Conservation (phyloP, 2,113 vertebrate genomes). For the Pleuronectes platessa region DNA sequence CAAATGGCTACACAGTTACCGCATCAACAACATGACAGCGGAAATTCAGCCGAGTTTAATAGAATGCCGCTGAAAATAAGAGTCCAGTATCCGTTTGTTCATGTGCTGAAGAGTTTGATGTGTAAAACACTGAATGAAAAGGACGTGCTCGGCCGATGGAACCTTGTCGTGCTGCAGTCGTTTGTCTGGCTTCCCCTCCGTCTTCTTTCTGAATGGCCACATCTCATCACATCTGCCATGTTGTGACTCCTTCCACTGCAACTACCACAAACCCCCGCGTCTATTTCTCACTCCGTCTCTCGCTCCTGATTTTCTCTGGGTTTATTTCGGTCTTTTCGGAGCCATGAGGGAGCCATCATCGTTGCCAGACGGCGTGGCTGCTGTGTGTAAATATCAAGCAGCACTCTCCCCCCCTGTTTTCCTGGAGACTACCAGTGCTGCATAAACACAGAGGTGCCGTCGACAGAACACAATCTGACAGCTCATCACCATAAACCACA, state of each 20-base stretch:
- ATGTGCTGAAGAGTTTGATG: not conserved
- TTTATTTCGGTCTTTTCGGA: constrained; percentile 71
- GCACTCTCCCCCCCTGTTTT: constrained; percentile 55
- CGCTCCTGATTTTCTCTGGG: constrained; percentile 38
- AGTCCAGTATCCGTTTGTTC: not conserved
- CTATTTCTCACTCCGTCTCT: constrained; percentile 41
- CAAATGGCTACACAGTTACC: not conserved
- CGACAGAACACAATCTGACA: constrained; percentile 45
- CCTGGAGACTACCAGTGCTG: constrained; percentile 64
- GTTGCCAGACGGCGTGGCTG: constrained; percentile 62
- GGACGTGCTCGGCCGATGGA: not conserved
- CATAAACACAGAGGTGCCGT: constrained; percentile 66
- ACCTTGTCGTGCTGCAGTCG: constrained; percentile 4
- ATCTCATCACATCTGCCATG: constrained; percentile 41
- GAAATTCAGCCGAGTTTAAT: not conserved
- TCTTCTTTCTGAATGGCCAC: constrained; percentile 22
- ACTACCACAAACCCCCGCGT: constrained; percentile 20
- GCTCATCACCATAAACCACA: constrained; percentile 66
- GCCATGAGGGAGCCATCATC: constrained; percentile 72
- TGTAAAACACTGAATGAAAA: not conserved
- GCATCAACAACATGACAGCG: not conserved
- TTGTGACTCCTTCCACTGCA: constrained; percentile 45
- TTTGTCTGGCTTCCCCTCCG: constrained; percentile 12
- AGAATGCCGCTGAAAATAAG: not conserved
- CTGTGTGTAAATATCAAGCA: constrained; percentile 77